phyloP scores from a whole-genome alignment of 1,140 invertebrate genomes.

The Hydropsyche tenuis region DNA sequence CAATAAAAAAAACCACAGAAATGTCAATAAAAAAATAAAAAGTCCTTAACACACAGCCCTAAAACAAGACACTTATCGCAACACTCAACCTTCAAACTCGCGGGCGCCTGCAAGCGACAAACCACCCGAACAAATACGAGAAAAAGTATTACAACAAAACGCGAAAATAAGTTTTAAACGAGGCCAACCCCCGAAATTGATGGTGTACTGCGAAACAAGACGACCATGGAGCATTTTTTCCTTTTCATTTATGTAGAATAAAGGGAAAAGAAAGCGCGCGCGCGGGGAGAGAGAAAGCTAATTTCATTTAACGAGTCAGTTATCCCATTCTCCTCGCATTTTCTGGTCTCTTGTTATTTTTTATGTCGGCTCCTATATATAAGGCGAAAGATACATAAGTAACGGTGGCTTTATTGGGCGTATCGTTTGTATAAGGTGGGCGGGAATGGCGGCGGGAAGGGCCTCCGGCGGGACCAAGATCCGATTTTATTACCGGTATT shows the following conservation, averaged over 20 bases:
- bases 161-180: constrained; percentile 17
- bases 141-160: too few relatives aligned
- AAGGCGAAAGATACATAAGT: constrained; percentile 33
- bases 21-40: too few relatives aligned
- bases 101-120: too few relatives aligned
- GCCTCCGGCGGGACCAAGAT: constrained; percentile 30
- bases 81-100: too few relatives aligned
- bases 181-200: background rate
- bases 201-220: background rate
- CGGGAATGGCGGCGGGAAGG: background rate
- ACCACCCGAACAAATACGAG: too few relatives aligned
- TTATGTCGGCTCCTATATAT: constrained; percentile 39
- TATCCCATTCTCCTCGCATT: constrained; percentile 44
- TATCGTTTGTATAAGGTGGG: constrained; percentile 44
- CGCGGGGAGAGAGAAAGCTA: constrained; percentile 38
- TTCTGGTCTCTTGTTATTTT: constrained; percentile 46
- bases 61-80: too few relatives aligned
- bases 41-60: too few relatives aligned
- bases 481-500: constrained; percentile 50
- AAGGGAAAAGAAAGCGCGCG: background rate
- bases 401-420: constrained; percentile 46
- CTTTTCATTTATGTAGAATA: background rate
- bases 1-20: too few relatives aligned
- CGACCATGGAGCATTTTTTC: background rate
- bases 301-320: constrained; percentile 51